Conservation (phyloP, 2,888 invertebrate genomes). For the Lepidocyrtoides sp. region DNA sequence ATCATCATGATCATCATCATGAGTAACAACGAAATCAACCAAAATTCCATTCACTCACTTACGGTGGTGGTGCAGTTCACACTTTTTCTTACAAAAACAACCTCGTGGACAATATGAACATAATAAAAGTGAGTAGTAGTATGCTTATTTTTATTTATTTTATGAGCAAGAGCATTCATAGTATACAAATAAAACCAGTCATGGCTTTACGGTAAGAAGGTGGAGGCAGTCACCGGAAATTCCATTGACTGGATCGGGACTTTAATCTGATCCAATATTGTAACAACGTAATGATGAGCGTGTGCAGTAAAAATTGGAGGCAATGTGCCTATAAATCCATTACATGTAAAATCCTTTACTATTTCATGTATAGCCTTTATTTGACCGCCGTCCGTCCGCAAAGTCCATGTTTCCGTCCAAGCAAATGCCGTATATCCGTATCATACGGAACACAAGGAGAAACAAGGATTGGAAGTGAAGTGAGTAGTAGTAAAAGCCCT, state of each 20-base stretch:
- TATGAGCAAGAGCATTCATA: neutral
- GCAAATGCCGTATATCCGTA: neutral
- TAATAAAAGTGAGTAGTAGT: neutral
- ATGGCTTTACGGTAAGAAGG: neutral
- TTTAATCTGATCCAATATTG: slow-evolving; percentile 38
- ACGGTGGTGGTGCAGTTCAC: neutral
- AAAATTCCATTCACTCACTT: slow-evolving; percentile 36
- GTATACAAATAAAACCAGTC: neutral
- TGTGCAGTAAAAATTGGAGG: slow-evolving; percentile 59
- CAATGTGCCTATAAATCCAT: slow-evolving; percentile 32
- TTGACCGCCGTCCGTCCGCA: slow-evolving; percentile 29
- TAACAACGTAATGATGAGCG: slow-evolving; percentile 40
- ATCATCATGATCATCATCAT: neutral
- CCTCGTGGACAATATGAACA: neutral
- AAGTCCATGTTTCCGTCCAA: slow-evolving; percentile 34
- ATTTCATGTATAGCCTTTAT: neutral
- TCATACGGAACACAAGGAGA: neutral
- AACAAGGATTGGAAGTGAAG: neutral
- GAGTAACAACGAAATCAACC: slow-evolving; percentile 25
- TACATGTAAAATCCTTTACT: slow-evolving; percentile 8
- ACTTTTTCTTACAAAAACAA: neutral
- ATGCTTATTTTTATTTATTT: neutral
- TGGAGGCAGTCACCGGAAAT: slow-evolving; percentile 76
- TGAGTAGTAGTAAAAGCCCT: neutral
- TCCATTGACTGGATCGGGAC: slow-evolving; percentile 71